Evolutionary conservation across 2,797 vertebrate genomes (phyloP).

Genomic region (Rhyacichthys aspro): DNA sequence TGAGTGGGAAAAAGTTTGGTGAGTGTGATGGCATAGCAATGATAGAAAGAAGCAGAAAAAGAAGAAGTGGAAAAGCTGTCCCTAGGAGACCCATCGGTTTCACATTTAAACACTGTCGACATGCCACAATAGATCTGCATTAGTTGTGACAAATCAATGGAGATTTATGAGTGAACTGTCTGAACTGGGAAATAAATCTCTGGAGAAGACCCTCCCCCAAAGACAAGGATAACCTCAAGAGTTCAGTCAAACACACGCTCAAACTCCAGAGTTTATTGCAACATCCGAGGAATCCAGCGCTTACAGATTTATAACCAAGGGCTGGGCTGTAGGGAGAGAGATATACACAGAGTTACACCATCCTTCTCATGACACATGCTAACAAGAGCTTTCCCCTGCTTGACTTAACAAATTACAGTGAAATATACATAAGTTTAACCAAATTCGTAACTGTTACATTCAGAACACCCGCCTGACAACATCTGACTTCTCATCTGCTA

Average conservation of each 20-base stretch:
- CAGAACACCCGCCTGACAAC: no score
- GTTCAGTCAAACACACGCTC: slow-evolving; percentile 23
- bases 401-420: background rate
- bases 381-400: background rate
- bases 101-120: slow-evolving; percentile 30
- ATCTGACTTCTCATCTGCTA: no score
- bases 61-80: slow-evolving; percentile 9
- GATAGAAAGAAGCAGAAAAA: slow-evolving; percentile 9
- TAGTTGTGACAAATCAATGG: slow-evolving; percentile 21
- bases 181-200: slow-evolving; percentile 37
- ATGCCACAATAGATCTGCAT: slow-evolving; percentile 36
- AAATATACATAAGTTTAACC: background rate
- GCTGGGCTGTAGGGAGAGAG: slow-evolving; percentile 27
- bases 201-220: slow-evolving; percentile 30
- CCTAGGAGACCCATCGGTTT: slow-evolving; percentile 23
- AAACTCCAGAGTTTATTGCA: slow-evolving; percentile 27
- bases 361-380: background rate
- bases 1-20: no score
- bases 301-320: slow-evolving; percentile 32
- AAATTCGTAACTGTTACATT: background rate
- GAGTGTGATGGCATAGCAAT: background rate
- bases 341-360: slow-evolving; percentile 17
- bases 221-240: slow-evolving; percentile 28
- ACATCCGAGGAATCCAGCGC: slow-evolving; percentile 47
- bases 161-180: slow-evolving; percentile 29